phyloP scores from a whole-genome alignment of 2,797 vertebrate species.

The Pygocentrus nattereri region DNA sequence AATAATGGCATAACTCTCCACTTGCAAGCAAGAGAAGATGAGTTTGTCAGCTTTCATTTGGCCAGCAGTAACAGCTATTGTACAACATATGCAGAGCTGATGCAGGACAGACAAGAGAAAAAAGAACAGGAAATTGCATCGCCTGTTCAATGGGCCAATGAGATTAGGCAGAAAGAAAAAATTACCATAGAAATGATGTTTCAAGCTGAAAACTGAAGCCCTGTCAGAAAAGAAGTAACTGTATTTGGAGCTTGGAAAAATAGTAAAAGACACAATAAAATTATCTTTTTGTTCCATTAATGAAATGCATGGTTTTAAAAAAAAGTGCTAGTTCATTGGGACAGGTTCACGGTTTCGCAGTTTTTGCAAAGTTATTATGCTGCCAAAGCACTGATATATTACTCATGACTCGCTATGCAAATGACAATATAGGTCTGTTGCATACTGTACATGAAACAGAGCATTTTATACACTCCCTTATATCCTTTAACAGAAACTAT shows the following conservation, averaged over 20 bases:
- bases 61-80: slow-evolving; percentile 54
- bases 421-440: not conserved
- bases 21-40: slow-evolving; percentile 56
- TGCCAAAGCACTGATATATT: slow-evolving; percentile 3
- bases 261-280: slow-evolving; percentile 47
- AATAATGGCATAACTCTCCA: slow-evolving; percentile 54
- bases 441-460: not conserved
- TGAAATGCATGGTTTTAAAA: slow-evolving; percentile 43
- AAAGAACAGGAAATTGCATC: slow-evolving; percentile 62
- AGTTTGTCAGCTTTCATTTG: slow-evolving; percentile 65
- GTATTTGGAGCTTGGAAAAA: slow-evolving; percentile 36
- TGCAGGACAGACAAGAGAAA: slow-evolving; percentile 39
- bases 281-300: slow-evolving; percentile 46
- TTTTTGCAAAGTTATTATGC: not conserved
- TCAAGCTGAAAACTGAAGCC: slow-evolving; percentile 50
- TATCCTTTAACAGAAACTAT: slow-evolving; percentile 4
- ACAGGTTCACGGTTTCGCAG: not conserved
- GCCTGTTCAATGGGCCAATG: slow-evolving; percentile 61
- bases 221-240: slow-evolving; percentile 26
- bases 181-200: slow-evolving; percentile 69
- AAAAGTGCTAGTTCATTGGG: not conserved
- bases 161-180: slow-evolving; percentile 61
- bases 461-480: slow-evolving; percentile 4
- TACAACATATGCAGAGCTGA: slow-evolving; percentile 52
- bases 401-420: not conserved